phyloP scores from a whole-genome alignment of 1,140 invertebrate species.

The Drosophila pectinifera region DNA sequence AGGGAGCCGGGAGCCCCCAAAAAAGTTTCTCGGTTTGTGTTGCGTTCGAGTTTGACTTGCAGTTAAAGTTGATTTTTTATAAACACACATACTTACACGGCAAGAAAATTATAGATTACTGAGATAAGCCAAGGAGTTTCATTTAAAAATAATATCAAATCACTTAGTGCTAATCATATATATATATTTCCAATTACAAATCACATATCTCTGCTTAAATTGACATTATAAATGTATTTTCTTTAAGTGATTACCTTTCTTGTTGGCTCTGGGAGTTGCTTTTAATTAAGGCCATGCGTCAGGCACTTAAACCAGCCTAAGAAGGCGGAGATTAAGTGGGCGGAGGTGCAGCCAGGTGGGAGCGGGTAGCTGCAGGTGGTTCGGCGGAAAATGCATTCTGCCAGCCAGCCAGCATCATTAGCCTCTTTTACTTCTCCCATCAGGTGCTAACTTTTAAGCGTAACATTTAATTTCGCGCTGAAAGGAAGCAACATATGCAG shows the following conservation, averaged over 20 bases:
- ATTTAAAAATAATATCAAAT: too few species aligned
- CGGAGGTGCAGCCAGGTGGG: background rate
- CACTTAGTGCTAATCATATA: too few species aligned
- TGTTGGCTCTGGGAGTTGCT: constrained; percentile 48
- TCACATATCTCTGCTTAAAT: too few species aligned
- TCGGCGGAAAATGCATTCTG: constrained; percentile 35
- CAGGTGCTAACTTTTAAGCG: constrained; percentile 72
- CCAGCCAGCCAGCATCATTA: constrained; percentile 48
- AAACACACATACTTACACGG: constrained; percentile 6
- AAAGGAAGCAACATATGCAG: constrained; percentile 52
- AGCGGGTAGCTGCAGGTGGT: background rate
- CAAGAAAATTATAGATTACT: background rate
- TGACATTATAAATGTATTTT: constrained; percentile 1
- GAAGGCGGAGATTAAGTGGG: background rate
- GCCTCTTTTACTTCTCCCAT: constrained; percentile 16
- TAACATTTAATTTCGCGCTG: constrained; percentile 63
- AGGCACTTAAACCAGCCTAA: constrained; percentile 45
- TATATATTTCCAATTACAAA: too few species aligned
- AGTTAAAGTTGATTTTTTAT: constrained; percentile 48
- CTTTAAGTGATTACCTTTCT: constrained; percentile 1
- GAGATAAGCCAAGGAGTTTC: background rate
- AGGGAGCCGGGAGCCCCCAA: background rate
- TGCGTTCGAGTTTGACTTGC: constrained; percentile 54
- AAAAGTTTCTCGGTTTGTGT: constrained; percentile 63
- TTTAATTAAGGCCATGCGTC: constrained; percentile 73